These are phyloP conservation scores for Rhineura floridana DNA, from an alignment of 2,113 vertebrate species.

Conservation along the genomic window DNA sequence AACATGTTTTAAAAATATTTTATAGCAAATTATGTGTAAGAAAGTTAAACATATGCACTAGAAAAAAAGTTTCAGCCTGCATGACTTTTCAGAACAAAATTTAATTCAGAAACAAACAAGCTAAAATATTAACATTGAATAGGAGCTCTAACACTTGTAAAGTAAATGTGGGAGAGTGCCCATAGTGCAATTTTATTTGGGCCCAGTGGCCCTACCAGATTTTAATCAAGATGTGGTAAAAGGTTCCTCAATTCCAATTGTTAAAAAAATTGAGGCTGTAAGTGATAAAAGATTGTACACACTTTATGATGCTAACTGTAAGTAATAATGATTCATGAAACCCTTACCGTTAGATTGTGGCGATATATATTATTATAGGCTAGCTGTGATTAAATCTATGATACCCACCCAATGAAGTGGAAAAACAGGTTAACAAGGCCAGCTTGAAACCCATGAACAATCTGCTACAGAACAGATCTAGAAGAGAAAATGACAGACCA, in stretches of 20 bases:
- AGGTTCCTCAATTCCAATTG: neutral
- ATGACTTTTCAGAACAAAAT: constrained; percentile 45
- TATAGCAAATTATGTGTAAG: constrained; percentile 41
- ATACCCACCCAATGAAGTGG: no score
- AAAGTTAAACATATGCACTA: constrained; percentile 62
- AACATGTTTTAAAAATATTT: constrained; percentile 47
- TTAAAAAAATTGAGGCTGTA: neutral
- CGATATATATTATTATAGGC: neutral
- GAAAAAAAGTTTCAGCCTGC: constrained; percentile 30
- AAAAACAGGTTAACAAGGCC: no score
- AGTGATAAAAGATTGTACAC: neutral
- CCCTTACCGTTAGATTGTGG: no score
- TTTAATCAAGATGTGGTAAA: neutral
- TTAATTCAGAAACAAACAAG: constrained; percentile 52
- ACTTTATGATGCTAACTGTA: neutral
- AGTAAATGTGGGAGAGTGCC: neutral
- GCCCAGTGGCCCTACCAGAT: neutral
- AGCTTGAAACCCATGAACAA: no score
- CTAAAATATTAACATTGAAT: neutral
- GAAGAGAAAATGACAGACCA: no score
- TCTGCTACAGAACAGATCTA: no score
- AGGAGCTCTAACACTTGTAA: neutral
- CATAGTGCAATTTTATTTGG: neutral
- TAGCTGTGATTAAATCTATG: neutral
- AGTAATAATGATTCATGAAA: no score